phyloP scores from a whole-genome alignment of 2,888 invertebrate genomes.

The Phyto melanocephala region DNA sequence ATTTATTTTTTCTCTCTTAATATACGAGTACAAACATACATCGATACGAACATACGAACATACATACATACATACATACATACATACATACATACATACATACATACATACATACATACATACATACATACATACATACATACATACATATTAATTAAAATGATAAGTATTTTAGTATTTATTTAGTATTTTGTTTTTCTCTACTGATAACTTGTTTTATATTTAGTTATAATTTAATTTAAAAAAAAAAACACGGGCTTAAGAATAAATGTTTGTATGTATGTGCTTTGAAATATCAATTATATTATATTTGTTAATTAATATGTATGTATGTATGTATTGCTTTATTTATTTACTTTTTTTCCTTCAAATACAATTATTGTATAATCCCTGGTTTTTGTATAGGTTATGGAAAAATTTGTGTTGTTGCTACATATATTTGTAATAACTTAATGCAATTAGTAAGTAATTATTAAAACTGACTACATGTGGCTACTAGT shows the following conservation, averaged over 20 bases:
- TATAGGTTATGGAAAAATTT: constrained; percentile 20
- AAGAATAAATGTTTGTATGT: background rate
- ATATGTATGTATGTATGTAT: no score
- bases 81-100: no score
- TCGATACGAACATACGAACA: no score
- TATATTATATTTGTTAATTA: constrained; percentile 39
- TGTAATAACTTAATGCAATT: constrained; percentile 49
- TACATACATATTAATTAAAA: background rate
- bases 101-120: background rate
- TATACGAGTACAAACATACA: no score
- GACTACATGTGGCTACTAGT: background rate
- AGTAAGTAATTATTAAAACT: background rate
- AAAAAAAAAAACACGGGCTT: constrained; percentile 19
- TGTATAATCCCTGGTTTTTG: constrained; percentile 33
- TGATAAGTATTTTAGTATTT: constrained; percentile 4
- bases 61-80: no score
- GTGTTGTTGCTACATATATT: background rate
- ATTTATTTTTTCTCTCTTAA: no score
- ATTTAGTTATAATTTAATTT: constrained; percentile 43
- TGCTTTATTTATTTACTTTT: no score
- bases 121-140: background rate
- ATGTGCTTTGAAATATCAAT: constrained; percentile 21
- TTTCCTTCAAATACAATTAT: constrained; percentile 31
- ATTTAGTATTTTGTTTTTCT: constrained; percentile 9
- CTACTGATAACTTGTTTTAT: constrained; percentile 48